phyloP scores from a whole-genome alignment of 1,140 invertebrate species.

The Ostrea edulis region DNA sequence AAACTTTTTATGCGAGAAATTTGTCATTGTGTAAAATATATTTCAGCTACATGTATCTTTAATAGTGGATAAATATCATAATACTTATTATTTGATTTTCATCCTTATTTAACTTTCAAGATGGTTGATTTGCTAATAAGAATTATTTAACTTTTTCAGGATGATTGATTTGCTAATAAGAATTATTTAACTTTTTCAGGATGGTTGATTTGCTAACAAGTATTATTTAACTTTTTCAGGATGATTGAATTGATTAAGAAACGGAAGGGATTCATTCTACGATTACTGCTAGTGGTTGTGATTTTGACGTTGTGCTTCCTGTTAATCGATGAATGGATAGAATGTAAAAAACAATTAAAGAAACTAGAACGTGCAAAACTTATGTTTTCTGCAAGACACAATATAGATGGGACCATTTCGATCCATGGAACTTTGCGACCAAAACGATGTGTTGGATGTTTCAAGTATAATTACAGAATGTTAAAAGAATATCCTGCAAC shows the following conservation, averaged over 20 bases:
- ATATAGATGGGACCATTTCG: not conserved
- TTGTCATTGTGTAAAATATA: too few relatives aligned
- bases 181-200: not conserved
- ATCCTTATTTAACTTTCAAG: too few relatives aligned
- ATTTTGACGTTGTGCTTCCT: not conserved
- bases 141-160: too few relatives aligned
- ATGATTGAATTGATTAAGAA: not conserved
- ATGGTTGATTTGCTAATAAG: not conserved
- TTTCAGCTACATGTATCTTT: too few relatives aligned
- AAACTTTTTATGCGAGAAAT: too few relatives aligned
- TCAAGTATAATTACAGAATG: constrained; percentile 25
- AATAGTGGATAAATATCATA: too few relatives aligned
- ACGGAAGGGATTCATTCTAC: not conserved
- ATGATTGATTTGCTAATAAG: not conserved
- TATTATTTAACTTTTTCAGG: not conserved
- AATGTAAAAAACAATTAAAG: not conserved
- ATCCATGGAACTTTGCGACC: not conserved
- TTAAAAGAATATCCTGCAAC: constrained; percentile 17
- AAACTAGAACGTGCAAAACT: not conserved
- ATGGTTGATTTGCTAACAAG: not conserved
- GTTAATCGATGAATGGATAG: not conserved
- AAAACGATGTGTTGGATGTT: constrained; percentile 12
- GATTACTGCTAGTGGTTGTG: not conserved
- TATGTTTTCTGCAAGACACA: not conserved
- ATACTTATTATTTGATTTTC: too few relatives aligned